A percentile compares a stretch with the other conserved stretches of the same genome.
Evolutionary conservation across 1,140 invertebrate species (phyloP).

Genomic region (Helicoverpa armigera): DNA sequence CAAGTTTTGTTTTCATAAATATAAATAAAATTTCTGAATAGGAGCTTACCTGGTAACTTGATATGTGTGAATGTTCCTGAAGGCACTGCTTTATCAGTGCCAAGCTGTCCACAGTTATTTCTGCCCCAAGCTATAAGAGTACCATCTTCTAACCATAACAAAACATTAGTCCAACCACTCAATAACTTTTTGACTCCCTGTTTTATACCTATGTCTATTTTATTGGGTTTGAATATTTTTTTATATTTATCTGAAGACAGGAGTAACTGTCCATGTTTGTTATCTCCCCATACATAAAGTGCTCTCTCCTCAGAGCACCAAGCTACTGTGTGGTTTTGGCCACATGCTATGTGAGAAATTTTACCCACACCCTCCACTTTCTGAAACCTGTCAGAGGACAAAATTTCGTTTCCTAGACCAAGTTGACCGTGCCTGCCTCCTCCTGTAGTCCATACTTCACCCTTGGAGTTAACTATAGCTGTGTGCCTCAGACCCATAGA

Average conservation of each 20-base stretch:
- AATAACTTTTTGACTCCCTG: slow-evolving; percentile 85
- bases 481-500: slow-evolving; percentile 90
- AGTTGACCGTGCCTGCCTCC: slow-evolving; percentile 89
- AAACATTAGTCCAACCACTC: slow-evolving; percentile 92
- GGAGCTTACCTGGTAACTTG: slow-evolving; percentile 71
- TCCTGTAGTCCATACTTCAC: slow-evolving; percentile 88
- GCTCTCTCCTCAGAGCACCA: slow-evolving; percentile 87
- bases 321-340: slow-evolving; percentile 91
- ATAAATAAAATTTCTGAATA: too few species aligned
- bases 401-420: slow-evolving; percentile 85
- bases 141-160: slow-evolving; percentile 87
- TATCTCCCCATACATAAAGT: slow-evolving; percentile 90
- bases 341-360: slow-evolving; percentile 89
- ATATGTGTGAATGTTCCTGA: slow-evolving; percentile 68
- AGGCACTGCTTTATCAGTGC: slow-evolving; percentile 70
- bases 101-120: slow-evolving; percentile 93
- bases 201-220: slow-evolving; percentile 86
- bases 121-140: slow-evolving; percentile 91
- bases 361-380: slow-evolving; percentile 87
- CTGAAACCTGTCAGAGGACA: slow-evolving; percentile 84
- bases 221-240: slow-evolving; percentile 81
- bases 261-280: slow-evolving; percentile 91
- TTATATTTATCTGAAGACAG: slow-evolving; percentile 80
- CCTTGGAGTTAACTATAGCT: slow-evolving; percentile 89
- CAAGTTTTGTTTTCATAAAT: too few species aligned